phyloP scores from a whole-genome alignment of 2,113 vertebrate genomes.

The Callocephalon fimbriatum region DNA sequence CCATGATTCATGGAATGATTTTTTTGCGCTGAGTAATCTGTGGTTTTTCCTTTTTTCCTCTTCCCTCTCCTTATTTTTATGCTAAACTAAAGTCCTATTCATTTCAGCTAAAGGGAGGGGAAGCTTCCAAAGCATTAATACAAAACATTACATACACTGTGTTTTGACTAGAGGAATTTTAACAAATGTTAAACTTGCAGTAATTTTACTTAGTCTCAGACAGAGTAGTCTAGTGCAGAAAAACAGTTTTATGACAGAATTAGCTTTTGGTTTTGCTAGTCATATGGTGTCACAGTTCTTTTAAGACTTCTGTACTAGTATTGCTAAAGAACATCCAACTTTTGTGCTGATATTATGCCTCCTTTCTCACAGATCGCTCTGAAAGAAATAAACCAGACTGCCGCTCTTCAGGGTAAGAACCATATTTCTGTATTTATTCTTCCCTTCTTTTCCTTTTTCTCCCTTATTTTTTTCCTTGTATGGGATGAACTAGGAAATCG shows the following conservation, averaged over 20 bases:
- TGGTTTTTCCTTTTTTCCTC: conserved; percentile 74
- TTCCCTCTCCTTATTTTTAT: conserved; percentile 62
- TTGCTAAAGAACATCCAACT: conserved; percentile 55
- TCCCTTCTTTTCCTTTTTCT: not conserved
- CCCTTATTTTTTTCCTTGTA: not conserved
- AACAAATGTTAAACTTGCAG: conserved; percentile 1
- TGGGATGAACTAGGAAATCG: not conserved
- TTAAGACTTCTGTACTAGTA: not conserved
- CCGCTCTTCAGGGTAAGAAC: conserved; percentile 84
- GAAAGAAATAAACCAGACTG: conserved; percentile 88
- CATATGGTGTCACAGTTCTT: not conserved
- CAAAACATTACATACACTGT: conserved; percentile 33
- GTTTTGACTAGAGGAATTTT: conserved; percentile 44
- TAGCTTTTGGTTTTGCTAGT: conserved; percentile 27
- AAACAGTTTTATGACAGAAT: not conserved
- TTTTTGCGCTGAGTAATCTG: conserved; percentile 83
- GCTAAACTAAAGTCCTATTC: conserved; percentile 68
- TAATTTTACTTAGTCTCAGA: conserved; percentile 14
- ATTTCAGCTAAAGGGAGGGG: conserved; percentile 59
- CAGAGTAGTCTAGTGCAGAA: not conserved
- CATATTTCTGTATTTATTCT: conserved; percentile 37
- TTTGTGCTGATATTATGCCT: conserved; percentile 60
- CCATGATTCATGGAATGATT: conserved; percentile 84
- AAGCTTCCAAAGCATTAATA: conserved; percentile 58
- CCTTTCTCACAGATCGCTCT: conserved; percentile 82